Percentiles rank a stretch among this genome's conserved stretches.
These are phyloP conservation scores for Hipparchia semele DNA, from an alignment of 2,888 invertebrate genomes.

Conservation along the genomic window DNA sequence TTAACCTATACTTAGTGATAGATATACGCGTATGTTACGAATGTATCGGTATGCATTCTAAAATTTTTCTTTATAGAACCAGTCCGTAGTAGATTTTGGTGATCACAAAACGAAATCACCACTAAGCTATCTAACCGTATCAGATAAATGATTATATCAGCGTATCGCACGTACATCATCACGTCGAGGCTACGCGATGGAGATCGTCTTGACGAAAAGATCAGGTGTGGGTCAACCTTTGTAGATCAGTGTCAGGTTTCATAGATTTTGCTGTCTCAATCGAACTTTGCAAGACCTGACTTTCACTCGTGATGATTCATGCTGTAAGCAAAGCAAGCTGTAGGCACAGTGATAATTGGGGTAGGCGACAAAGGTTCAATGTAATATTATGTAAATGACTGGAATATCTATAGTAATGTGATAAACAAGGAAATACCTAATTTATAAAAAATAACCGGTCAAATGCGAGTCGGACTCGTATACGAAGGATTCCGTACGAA, in stretches of 20 bases:
- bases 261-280: conserved; percentile 67
- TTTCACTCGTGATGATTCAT: conserved; percentile 70
- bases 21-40: too few species aligned
- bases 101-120: too few species aligned
- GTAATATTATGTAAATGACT: background rate
- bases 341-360: conserved; percentile 15
- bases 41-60: too few species aligned
- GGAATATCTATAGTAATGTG: background rate
- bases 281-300: conserved; percentile 62
- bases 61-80: too few species aligned
- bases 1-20: too few species aligned
- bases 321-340: conserved; percentile 41
- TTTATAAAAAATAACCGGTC: too few species aligned
- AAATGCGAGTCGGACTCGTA: too few species aligned
- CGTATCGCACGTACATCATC: background rate
- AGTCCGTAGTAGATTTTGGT: too few species aligned
- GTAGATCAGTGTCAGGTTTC: conserved; percentile 65
- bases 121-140: background rate
- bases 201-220: background rate
- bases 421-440: background rate
- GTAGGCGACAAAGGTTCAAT: background rate
- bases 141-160: background rate
- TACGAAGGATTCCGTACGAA: too few species aligned
- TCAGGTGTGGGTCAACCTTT: conserved; percentile 12
- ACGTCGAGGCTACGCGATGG: background rate